Evolutionary conservation across 2,797 vertebrate genomes (phyloP), one percentile per base, ranked within the genome.

Genomic region (Tenualosa ilisha): DNA sequence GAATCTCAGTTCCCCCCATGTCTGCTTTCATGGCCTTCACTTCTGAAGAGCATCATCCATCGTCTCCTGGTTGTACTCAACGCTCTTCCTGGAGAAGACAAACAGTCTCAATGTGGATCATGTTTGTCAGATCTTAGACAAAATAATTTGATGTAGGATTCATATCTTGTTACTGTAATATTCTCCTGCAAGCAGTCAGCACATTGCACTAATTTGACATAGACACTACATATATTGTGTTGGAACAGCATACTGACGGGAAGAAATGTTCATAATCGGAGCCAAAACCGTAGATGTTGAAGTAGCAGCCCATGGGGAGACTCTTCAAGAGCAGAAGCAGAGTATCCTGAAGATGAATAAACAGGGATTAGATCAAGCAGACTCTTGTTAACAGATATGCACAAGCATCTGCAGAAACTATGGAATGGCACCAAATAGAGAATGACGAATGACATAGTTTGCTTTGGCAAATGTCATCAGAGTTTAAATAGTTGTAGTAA

Each of bases 301-400:
- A 98, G 89, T 95, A 97, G 90, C 96, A 97, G 89, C 95, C 96
- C 40, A 97, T n/a, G 3, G 97, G 96, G 86, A 98, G 93, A 88
- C 97, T 97, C 94, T 98, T 98, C 89, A 98, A 90, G 75, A 98
- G 93, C 31, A 98, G 93, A 87, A 97, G 92, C 84, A 97, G 90
- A 9, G 97, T 97, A 72, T 97, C 96, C 97, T 98, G 85, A 22
- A 85, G 81, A 83, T 13, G 87, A 86, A 65, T 8, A 86, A 13
- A 75, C 37, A 46, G 72, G 40, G 17, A 37, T 20, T 22, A 46
- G 20, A 79, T n/a, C 46, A 3, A 31, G 31, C 31, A 31, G 31
- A 31, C 1, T 37, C 26, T 72, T 22, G 72, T 79, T 0, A 79
- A 22, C 37, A 79, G 7, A 24, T 40, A 37, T 50, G 0, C 0